Evolutionary conservation across 2,113 vertebrate genomes (phyloP), one percentile per base, ranked within the genome.

Genomic region (Misgurnus anguillicaudatus): DNA sequence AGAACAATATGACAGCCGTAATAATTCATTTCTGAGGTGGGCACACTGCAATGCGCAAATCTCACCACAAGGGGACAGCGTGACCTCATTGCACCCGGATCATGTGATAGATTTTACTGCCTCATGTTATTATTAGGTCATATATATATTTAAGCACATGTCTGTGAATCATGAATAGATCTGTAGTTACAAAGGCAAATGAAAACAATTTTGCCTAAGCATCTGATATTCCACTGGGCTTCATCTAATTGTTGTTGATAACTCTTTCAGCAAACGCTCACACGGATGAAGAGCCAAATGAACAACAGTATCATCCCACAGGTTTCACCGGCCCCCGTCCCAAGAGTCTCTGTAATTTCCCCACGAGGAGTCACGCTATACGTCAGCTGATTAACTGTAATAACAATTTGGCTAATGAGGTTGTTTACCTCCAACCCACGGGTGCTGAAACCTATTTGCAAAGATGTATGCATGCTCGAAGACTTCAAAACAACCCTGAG

Each of bases 401-500:
- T 89, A 81, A 79, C 80, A 72, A 61, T 80, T 76, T 47, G 66
- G 78, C 80, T 89, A 92, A 92, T 91, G 80, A 90, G 75, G 61
- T 64, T 88, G 87, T 89, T 90, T 89, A 87, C 82, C 66, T 67
- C 55, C 74, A 53, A 65, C 41, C 11, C 64, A 68, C 38, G 19
- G 39, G 74, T 19, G 10, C 71, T 64, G 60, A 24, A 61, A 65
- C 38, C 24, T 53, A 39, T 36, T 64, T 70, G 45, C n/a, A 64
- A 51, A 57, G 21, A 21, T 73, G 38, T 63, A 42, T 61, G 48
- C 47, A 31, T 5, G 39, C 57, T 69, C 11, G 39, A 42, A 36
- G 45, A 78, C 24, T 82, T 78, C 53, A 66, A 73, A 78, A 78
- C 51, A 82, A 67, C 36, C n/a, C 24, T 19, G 9, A 8, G 53